A percentile compares a stretch with the other conserved stretches of the same genome.
Evolutionary conservation across 2,113 vertebrate species (phyloP).

Genomic region (Myotis brandtii): DNA sequence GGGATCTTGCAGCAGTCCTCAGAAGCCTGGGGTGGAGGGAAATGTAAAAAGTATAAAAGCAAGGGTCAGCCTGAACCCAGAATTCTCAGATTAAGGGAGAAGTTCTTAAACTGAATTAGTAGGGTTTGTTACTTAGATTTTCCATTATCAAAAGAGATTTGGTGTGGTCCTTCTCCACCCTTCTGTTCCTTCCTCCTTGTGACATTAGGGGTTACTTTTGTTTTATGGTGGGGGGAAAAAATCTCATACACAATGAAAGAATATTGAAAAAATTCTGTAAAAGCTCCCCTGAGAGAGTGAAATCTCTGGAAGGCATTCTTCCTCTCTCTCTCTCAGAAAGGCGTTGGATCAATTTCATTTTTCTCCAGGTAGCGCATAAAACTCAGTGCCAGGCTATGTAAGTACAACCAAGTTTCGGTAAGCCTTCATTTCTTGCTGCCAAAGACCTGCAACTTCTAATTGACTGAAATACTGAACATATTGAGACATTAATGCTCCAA

Average conservation of each 20-base stretch:
- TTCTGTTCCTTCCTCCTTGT: not conserved
- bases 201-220: not conserved
- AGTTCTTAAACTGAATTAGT: not conserved
- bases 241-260: not conserved
- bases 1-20: not conserved
- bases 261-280: conserved; percentile 64
- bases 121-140: conserved; percentile 38
- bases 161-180: not conserved
- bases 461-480: not conserved
- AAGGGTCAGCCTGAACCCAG: not conserved
- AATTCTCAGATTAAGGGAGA: conserved; percentile 27
- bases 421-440: not conserved
- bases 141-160: not conserved
- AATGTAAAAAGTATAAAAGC: not conserved
- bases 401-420: not conserved
- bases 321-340: not conserved
- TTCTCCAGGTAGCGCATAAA: conserved; percentile 5
- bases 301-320: conserved; percentile 25
- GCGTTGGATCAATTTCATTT: not conserved
- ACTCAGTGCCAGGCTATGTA: not conserved
- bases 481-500: not conserved
- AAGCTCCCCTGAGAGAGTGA: not conserved
- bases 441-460: conserved; percentile 35
- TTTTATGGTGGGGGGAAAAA: not conserved
- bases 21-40: not conserved